Base-by-base conservation (phyloP, 2,113 vertebrate species). In the Platycercus adscitus region DNA sequence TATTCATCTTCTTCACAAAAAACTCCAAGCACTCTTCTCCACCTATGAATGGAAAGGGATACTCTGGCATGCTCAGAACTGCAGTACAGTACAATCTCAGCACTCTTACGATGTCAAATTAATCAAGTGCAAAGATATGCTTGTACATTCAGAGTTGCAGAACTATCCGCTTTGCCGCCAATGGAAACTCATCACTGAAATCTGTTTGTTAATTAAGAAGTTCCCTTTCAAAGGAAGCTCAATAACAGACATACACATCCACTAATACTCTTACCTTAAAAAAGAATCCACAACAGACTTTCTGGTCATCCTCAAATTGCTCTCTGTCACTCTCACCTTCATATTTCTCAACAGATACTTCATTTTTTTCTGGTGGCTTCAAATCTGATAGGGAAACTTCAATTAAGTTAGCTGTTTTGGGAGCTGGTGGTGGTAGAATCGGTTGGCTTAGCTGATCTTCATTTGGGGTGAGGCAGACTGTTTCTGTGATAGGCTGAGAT, bases 261-360 rank as follows among this genome's bases (percentile, higher is more conserved):
- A 35, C 16, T 33, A 58, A 25, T 53, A 77, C 68, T 91, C 95
- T 91, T 97, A 99, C 99, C 99, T 99, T 99, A 86, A 99, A 99
- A 95, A 99, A 99, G 98, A 99, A 99, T 65, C 99, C 99, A 89
- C 98, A 99, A 96, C 98, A 99, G 47, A 98, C 98, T 97, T 98
- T 99, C 97, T 99, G 99, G 39, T 99, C 99, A 37, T 99, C 98
- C n/a, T 99, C 98, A 49, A 95, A 83, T 44, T 96, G 98, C 50
- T 99, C 99, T 94, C 93, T 96, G 50, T 95, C 98, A 94, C 97
- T 98, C 80, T 99, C 98, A 77, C 94, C 96, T 65, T 99, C 99
- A 7, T 96, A 96, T 75, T 92, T 97, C 75, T 99, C 99, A 77
- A 98, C 95, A 29, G 98, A 79, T 2, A 89, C 97, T 58, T 98